Evolutionary conservation across 1,140 invertebrate species (phyloP), one percentile per base, ranked within the genome.

Genomic region (Streblospio benedicti): DNA sequence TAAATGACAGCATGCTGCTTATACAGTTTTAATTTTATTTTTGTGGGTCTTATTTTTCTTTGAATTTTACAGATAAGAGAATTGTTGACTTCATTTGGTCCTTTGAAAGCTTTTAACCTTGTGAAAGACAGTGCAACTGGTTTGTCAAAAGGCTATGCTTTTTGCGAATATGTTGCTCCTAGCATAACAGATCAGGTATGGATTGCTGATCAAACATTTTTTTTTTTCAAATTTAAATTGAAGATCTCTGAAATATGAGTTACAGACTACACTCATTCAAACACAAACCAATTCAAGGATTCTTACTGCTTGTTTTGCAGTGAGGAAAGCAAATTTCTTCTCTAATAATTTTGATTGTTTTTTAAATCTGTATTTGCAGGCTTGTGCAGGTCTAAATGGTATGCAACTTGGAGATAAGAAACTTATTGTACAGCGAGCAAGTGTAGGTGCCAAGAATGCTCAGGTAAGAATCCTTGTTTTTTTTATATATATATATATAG

Each of bases 361-460:
- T 4, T 35, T n/a, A 20, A 32, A 47, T 51, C 18, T 57, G 31
- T 43, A 23, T 43, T 69, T 71, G 53, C 23, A 58, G 87, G 96
- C 95, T 5, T 98, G 99, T 75, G 92, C 91, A 72, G 96, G 96
- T 60, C 82, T 99, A 20, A 98, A 99, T 81, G 96, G 96, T 45
- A 99, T 99, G 96, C 94, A 97, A 75, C 79, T 99, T 35, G 96
- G 96, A 33, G 97, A 99, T 75, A 99, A 99, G 79, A 96, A 97
- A 72, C 80, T 99, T 3, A 96, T 99, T 67, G 95, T 99, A 0
- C 97, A 99, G 80, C 80, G 96, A 56, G 72, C 73, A 20, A 76
- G 76, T 69, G 69, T 77, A 49, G 75, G 74, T 25, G 71, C 74
- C 18, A 76, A 73, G 83, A 94, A 94, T 79, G 87, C 90, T 4